Evolutionary conservation across 1,140 invertebrate genomes (phyloP).

Genomic region (Listronotus bonariensis): DNA sequence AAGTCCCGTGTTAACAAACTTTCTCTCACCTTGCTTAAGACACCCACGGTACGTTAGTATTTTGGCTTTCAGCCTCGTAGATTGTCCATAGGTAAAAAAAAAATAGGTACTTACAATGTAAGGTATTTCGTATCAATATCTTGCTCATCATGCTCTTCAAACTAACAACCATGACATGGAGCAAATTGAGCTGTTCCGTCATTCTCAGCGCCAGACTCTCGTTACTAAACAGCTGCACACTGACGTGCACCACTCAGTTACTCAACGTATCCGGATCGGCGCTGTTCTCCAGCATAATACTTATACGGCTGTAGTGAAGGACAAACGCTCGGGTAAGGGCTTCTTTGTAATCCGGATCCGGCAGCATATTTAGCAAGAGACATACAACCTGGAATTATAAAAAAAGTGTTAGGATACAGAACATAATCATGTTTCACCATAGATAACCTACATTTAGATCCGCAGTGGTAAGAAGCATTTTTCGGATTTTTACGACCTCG

Average conservation of each 20-base stretch:
- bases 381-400: constrained; percentile 71
- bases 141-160: constrained; percentile 93
- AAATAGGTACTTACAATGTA: constrained; percentile 80
- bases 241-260: constrained; percentile 95
- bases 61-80: too few species aligned
- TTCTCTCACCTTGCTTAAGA: too few species aligned
- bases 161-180: constrained; percentile 94
- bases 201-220: constrained; percentile 87
- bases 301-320: constrained; percentile 92
- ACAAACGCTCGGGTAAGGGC: constrained; percentile 77
- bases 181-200: constrained; percentile 85
- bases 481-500: too few species aligned
- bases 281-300: constrained; percentile 85
- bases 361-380: constrained; percentile 93
- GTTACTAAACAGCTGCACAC: constrained; percentile 94
- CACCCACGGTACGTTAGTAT: too few species aligned
- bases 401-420: too few species aligned
- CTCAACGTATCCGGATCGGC: constrained; percentile 87
- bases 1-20: too few species aligned
- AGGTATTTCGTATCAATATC: constrained; percentile 83
- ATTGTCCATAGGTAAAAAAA: too few species aligned
- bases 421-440: too few species aligned
- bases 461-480: too few species aligned
- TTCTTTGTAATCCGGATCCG: constrained; percentile 92
- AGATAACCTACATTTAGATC: too few species aligned